A percentile compares a stretch with the other conserved stretches of the same genome.
These are phyloP conservation scores for Spatulosminthurus flaviceps DNA, from an alignment of 2,888 invertebrate genomes.

Conservation along the genomic window DNA sequence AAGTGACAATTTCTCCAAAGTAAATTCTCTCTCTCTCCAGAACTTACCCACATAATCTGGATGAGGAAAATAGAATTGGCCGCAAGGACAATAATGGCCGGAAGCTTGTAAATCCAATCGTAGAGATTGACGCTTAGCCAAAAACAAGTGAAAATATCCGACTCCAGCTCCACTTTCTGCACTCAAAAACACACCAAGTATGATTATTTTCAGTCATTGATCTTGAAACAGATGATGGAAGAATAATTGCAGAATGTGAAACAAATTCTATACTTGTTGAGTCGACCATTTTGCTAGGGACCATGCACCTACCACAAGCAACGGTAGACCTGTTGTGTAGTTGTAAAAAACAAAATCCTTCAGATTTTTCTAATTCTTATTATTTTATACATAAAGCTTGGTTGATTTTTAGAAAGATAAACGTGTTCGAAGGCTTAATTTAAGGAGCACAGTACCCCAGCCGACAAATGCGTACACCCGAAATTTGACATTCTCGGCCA, in stretches of 20 bases:
- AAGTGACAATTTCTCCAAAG: neutral
- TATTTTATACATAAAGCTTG: too few species aligned
- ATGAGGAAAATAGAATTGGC: conserved; percentile 84
- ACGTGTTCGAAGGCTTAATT: too few species aligned
- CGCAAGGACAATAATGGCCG: conserved; percentile 81
- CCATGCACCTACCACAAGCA: conserved; percentile 71
- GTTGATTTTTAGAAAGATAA: too few species aligned
- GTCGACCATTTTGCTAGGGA: conserved; percentile 69
- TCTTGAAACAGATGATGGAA: neutral
- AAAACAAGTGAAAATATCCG: conserved; percentile 42
- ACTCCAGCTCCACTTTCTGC: conserved; percentile 1
- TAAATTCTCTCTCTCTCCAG: too few species aligned
- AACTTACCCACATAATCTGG: conserved; percentile 85
- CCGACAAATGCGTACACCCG: conserved; percentile 83
- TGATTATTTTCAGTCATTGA: too few species aligned
- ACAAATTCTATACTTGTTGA: conserved; percentile 36
- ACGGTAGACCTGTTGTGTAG: conserved; percentile 69
- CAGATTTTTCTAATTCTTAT: too few species aligned
- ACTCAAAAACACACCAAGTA: too few species aligned
- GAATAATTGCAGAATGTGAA: neutral
- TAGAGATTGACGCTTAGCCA: conserved; percentile 66
- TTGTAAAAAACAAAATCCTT: too few species aligned
- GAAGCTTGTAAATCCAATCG: conserved; percentile 89
- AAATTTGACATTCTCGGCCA: conserved; percentile 86
- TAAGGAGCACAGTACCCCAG: conserved; percentile 77